Base-by-base conservation (phyloP, 2,797 vertebrate species). In the Spea hammondii region DNA sequence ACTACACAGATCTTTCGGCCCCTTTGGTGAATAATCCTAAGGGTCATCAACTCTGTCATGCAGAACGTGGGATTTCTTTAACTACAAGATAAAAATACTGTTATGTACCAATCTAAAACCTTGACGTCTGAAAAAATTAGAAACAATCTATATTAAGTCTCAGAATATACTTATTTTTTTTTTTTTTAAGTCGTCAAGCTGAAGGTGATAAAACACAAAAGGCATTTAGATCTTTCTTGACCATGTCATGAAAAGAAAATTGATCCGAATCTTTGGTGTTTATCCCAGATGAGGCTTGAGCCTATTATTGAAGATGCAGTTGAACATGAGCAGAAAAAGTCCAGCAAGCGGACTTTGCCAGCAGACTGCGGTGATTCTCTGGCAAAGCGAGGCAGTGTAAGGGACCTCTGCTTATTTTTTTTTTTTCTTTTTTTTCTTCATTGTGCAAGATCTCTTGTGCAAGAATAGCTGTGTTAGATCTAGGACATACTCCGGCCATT, bases 361-460 rank as follows among this genome's bases (percentile, higher is more conserved):
- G 96, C 96, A 92, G 97, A 99, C 93, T 98, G 94, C 92, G 96
- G 97, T 87, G 97, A 98, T 95, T 98, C 96, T 92, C 93, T 98
- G 92, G 96, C 97, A 95, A 99, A 99, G 93, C 93, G 97, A 95
- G 97, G 97, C 95, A 99, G 96, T 94, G 97, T 98, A 97, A 62
- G 59, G 59, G 59, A 62, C 59, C 59, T 62, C 59, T 62, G 59
- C 59, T 62, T 62, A 62, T 14, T 62, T 62, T 10, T 57, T 57
- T 11, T 2, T 57, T 62, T 62, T 11, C 32, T 62, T 17, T 17
- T 17, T 17, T 17, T 17, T 62, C 14, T 59, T 59, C 11, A 59
- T n/a, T 3, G 59, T 62, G 59, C 59, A 62, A 62, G 59, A 62
- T 4, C n/a, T 62, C 59, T 62, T 62, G 59, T 62, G 59, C 59